Conservation (phyloP, 1,140 invertebrate species). For the Drosophila micromelanica region DNA sequence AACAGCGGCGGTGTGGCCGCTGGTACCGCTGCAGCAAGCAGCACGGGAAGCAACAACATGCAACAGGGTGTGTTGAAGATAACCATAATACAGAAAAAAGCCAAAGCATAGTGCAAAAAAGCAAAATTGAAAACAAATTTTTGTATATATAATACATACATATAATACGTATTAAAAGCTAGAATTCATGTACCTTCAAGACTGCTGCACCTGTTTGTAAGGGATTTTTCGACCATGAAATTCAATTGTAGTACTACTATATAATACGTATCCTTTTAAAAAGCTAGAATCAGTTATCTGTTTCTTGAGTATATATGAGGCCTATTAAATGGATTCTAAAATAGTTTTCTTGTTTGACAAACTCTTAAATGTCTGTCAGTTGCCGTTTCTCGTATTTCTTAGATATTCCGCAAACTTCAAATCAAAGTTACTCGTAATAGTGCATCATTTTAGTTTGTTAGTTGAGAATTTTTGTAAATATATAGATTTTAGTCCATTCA, state of each 20-base stretch:
- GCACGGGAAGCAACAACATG: constrained; percentile 27
- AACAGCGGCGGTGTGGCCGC: constrained; percentile 43
- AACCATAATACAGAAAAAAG: constrained; percentile 51
- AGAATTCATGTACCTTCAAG: not conserved
- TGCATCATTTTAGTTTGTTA: no score
- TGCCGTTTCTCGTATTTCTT: no score
- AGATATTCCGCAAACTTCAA: no score
- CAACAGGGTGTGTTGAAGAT: constrained; percentile 64
- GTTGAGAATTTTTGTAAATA: no score
- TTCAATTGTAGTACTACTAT: no score
- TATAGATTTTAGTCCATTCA: not conserved
- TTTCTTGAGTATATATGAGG: not conserved
- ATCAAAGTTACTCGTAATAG: no score
- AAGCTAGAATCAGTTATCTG: not conserved
- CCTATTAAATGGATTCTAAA: not conserved
- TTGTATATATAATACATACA: constrained; percentile 46
- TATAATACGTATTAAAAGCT: constrained; percentile 33
- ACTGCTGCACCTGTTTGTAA: no score
- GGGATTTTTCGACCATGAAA: no score
- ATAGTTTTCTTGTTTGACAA: not conserved
- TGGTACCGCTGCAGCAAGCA: constrained; percentile 12
- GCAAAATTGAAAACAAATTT: constrained; percentile 20
- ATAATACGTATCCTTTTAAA: no score
- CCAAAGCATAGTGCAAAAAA: not conserved
- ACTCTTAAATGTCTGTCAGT: no score